phyloP scores from a whole-genome alignment of 1,140 invertebrate species.

The Ceratitis capitata region DNA sequence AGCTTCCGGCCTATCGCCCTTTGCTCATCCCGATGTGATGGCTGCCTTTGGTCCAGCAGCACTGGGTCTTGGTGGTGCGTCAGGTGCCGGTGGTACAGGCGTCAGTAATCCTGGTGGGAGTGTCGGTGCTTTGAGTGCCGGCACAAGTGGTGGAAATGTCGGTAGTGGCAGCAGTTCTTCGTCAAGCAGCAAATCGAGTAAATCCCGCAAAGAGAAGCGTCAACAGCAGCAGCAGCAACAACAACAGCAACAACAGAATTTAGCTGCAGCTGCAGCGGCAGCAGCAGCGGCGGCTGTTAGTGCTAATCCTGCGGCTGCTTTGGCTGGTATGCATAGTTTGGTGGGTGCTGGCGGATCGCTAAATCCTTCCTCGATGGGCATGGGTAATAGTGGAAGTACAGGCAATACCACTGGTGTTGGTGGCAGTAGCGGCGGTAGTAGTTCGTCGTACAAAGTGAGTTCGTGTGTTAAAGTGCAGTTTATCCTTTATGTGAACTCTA shows the following conservation, averaged over 20 bases:
- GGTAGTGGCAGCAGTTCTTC: conserved; percentile 52
- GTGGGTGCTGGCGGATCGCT: conserved; percentile 56
- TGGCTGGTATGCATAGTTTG: conserved; percentile 59
- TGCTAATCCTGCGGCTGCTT: conserved; percentile 56
- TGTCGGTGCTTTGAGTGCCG: conserved; percentile 47
- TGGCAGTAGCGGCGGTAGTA: conserved; percentile 50
- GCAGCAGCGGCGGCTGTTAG: conserved; percentile 61
- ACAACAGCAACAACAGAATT: conserved; percentile 59
- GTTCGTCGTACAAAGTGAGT: conserved; percentile 60
- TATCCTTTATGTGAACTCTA: not conserved
- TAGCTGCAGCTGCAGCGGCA: conserved; percentile 64
- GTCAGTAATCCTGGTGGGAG: conserved; percentile 50
- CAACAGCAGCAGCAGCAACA: conserved; percentile 53
- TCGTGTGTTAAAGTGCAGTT: conserved; percentile 5
- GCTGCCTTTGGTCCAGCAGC: conserved; percentile 65
- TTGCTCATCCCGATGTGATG: conserved; percentile 67
- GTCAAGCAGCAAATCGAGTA: conserved; percentile 58
- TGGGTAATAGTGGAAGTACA: conserved; percentile 47
- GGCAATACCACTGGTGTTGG: conserved; percentile 43
- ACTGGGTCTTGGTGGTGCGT: conserved; percentile 66
- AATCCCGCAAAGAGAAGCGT: conserved; percentile 61
- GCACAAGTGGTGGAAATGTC: conserved; percentile 57
- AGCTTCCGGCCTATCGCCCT: conserved; percentile 76
- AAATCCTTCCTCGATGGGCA: conserved; percentile 48
- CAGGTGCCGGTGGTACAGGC: conserved; percentile 49